Percentiles rank a stretch among this genome's conserved stretches.
These are phyloP conservation scores for Dioctria rufipes DNA, from an alignment of 2,888 invertebrate species.

Conservation along the genomic window DNA sequence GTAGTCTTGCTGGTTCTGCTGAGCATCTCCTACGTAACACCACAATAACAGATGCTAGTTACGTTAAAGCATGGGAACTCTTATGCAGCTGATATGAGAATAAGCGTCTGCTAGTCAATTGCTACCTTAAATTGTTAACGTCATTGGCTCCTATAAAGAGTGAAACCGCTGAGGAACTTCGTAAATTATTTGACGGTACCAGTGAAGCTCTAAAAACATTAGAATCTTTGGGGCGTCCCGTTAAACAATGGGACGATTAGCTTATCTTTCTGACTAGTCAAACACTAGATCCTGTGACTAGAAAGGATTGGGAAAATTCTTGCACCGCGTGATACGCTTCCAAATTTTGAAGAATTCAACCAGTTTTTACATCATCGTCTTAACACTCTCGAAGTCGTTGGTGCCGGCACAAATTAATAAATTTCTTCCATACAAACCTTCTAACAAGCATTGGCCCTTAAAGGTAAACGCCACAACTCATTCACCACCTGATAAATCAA, in stretches of 20 bases:
- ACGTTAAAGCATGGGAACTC: slow-evolving; percentile 42
- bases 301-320: too few relatives aligned
- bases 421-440: too few relatives aligned
- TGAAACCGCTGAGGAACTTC: not conserved
- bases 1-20: slow-evolving; percentile 26
- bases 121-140: slow-evolving; percentile 14
- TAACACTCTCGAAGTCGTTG: too few relatives aligned
- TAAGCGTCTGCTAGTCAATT: slow-evolving; percentile 49
- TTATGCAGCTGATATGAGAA: slow-evolving; percentile 41
- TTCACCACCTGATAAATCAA: too few relatives aligned
- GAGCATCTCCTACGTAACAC: slow-evolving; percentile 27
- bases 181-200: slow-evolving; percentile 7
- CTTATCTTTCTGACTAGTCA: not conserved
- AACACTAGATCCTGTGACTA: not conserved
- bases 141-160: not conserved
- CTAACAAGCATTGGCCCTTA: too few relatives aligned
- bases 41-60: slow-evolving; percentile 42
- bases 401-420: too few relatives aligned
- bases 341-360: too few relatives aligned
- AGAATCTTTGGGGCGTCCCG: slow-evolving; percentile 4
- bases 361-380: too few relatives aligned
- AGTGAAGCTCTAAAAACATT: not conserved
- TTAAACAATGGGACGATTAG: not conserved
- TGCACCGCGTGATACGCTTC: too few relatives aligned
- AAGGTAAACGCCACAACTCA: too few relatives aligned